A percentile compares a stretch with the other conserved stretches of the same genome.
Evolutionary conservation across 1,140 invertebrate species (phyloP).

Genomic region (Gonatopus flavifemur): DNA sequence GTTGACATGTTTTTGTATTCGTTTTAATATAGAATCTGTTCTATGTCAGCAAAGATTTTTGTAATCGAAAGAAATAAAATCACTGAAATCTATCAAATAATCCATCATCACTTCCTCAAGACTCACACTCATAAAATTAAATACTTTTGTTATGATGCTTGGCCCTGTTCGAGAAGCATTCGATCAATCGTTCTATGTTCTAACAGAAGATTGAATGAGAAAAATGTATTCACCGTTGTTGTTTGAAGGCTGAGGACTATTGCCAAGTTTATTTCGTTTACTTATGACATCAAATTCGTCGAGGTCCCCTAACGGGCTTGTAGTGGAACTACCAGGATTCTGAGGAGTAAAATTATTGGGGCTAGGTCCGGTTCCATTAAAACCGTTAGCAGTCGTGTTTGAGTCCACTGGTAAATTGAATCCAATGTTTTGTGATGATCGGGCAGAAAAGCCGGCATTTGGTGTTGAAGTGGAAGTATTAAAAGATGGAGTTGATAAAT

Average conservation of each 20-base stretch:
- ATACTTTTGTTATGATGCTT: no score
- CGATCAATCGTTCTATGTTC: no score
- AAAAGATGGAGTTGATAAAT: slow-evolving; percentile 28
- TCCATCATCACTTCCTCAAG: not conserved
- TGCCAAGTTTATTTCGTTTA: slow-evolving; percentile 62
- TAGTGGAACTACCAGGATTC: slow-evolving; percentile 31
- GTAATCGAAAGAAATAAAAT: no score
- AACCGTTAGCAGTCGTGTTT: slow-evolving; percentile 48
- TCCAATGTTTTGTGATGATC: slow-evolving; percentile 47
- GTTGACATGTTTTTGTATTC: no score
- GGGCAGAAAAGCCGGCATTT: slow-evolving; percentile 37
- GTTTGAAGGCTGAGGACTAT: slow-evolving; percentile 51
- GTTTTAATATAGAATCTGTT: no score
- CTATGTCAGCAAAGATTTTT: no score
- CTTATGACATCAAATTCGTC: slow-evolving; percentile 84
- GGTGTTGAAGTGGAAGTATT: slow-evolving; percentile 38
- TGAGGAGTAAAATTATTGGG: slow-evolving; percentile 43
- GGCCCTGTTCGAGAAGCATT: no score
- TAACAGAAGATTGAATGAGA: not conserved
- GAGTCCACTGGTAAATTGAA: slow-evolving; percentile 41
- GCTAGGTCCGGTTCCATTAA: slow-evolving; percentile 42
- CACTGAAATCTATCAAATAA: not conserved
- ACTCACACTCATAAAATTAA: not conserved
- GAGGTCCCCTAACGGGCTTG: slow-evolving; percentile 70
- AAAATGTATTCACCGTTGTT: slow-evolving; percentile 47